Evolutionary conservation across 2,888 invertebrate genomes (phyloP), one percentile per base, ranked within the genome.

Genomic region (Drosophila anomalata): DNA sequence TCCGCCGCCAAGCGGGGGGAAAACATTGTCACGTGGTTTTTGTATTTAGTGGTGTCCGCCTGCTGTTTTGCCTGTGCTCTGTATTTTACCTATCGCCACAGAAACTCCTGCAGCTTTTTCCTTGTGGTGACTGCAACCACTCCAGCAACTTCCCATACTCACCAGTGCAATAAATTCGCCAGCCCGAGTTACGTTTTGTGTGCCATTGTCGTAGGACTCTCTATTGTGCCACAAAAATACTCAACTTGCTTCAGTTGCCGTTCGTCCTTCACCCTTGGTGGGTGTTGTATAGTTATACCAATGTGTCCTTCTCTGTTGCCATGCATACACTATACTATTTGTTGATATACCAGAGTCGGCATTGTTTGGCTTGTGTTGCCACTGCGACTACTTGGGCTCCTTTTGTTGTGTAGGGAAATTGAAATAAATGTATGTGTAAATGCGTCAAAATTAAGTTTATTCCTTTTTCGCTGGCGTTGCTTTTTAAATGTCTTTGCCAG

Each of bases 361-460:
- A 46, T 62, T 73, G 67, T 54, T 74, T 14, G 61, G 70, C 26
- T 55, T 52, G 39, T 65, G 62, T 55, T 75, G 73, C 57, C 50
- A 36, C 44, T 56, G 39, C 60, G 50, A 48, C 48, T 58, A 48
- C 48, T 63, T 52, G 39, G 36, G 36, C 53, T 60, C 54, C 73
- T 63, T 53, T 85, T 79, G 73, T 80, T 77, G 75, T 59, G 61
- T 54, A 61, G 68, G 79, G 79, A 86, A 89, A 89, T 89, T 89
- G 89, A 89, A 87, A 89, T 89, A 87, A 89, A 87, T 89, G 85
- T 88, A 73, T 79, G 84, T 89, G 90, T 89, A 86, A 89, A 89
- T 90, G 89, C 84, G 89, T 89, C 88, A 79, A 86, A 90, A 89
- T 88, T 87, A 89, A 85, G 88, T 86, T 60, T 70, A 65, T 70